Base-by-base conservation (phyloP, 2,797 vertebrate species). In the Gymnoscopelus braueri region DNA sequence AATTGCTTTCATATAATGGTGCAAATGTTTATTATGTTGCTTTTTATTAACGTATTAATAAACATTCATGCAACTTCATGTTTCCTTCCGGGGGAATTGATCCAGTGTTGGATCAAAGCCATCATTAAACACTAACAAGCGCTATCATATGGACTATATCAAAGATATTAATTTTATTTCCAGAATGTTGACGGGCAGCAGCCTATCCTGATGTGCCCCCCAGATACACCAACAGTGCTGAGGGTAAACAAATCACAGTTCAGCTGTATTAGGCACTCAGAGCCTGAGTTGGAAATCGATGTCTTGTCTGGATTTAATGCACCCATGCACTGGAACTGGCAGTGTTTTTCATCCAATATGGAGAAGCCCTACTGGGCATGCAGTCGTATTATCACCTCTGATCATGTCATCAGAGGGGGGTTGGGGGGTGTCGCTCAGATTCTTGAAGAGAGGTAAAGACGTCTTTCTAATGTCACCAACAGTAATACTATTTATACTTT, bases 261-360 rank as follows among this genome's bases (percentile, higher is more conserved):
- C 65, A 77, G 53, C 65, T 63, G 15, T 24, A 49, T 71, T 8
- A 65, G 58, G 51, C 44, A 35, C 56, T 67, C 52, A 49, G 67
- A 49, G 52, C 29, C 11, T 15, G 54, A 24, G 49, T 26, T 19
- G 44, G 29, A 60, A 62, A 73, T 63, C 63, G 56, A 75, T 72
- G 61, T 61, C 63, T 9, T 63, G 47, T 56, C 49, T 65, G 64
- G 49, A 72, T 66, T 61, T 62, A 67, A 72, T 67, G 63, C 63
- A 60, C 29, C 70, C 24, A 49, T 66, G 23, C 63, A 53, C 23
- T 65, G 62, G 48, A 53, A 48, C 23, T 15, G 58, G 60, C 61
- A 15, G 2, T 11, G 29, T 49, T 50, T 59, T 56, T 32, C 60
- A 67, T 52, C 55, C 23, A 24, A 32, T 64, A 55, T 39, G 26